Evolutionary conservation across 2,113 vertebrate genomes (phyloP).

Genomic region (Smithornis capensis): DNA sequence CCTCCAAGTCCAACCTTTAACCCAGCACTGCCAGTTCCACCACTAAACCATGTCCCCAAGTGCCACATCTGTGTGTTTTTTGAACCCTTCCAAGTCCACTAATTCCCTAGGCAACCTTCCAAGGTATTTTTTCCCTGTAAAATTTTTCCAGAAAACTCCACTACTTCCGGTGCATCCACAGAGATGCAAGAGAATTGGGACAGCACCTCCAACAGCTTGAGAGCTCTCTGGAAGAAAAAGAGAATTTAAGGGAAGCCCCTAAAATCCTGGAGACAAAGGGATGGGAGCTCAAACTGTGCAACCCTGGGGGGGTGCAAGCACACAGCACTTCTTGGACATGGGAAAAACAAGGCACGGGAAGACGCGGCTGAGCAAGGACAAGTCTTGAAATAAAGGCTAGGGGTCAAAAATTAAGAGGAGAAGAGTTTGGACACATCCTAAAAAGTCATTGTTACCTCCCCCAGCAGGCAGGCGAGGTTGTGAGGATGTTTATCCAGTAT

Average conservation of each 20-base stretch:
- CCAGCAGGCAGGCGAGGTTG: background rate
- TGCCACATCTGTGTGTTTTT: background rate
- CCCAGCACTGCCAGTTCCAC: background rate
- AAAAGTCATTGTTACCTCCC: accelerated
- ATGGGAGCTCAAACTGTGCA: background rate
- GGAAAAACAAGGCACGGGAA: background rate
- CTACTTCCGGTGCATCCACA: background rate
- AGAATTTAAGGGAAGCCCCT: background rate
- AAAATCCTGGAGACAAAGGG: background rate
- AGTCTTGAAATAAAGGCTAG: background rate
- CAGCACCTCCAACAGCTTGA: background rate
- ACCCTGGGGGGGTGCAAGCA: background rate
- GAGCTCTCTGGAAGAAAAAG: background rate
- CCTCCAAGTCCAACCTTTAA: background rate
- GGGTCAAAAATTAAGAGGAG: background rate
- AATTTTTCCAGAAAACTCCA: background rate
- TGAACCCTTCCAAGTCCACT: background rate
- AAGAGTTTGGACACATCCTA: background rate
- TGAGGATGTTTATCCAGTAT: background rate
- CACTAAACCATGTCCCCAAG: background rate
- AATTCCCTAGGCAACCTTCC: background rate
- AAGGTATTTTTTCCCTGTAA: background rate
- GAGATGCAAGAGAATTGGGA: background rate
- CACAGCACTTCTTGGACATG: background rate
- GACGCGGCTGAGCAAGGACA: background rate